Evolutionary conservation across 2,888 invertebrate genomes (phyloP).

Genomic region (Leptinotarsa tumamoca): DNA sequence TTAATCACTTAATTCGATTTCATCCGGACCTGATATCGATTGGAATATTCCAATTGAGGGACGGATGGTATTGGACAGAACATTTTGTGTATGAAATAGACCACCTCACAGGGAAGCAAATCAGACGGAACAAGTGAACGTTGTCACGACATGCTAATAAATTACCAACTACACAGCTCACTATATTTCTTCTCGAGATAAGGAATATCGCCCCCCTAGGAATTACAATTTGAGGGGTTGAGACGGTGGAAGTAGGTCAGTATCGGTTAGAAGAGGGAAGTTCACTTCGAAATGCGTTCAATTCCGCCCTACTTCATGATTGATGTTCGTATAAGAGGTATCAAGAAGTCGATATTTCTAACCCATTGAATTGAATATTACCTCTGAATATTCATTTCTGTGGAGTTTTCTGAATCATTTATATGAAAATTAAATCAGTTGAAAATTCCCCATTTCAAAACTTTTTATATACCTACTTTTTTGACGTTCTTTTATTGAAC

Average conservation of each 20-base stretch:
- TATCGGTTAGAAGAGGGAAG: not conserved
- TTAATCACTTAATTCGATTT: too few relatives aligned
- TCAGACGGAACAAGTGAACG: not conserved
- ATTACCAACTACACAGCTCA: not conserved
- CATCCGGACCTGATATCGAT: not conserved
- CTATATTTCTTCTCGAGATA: slow-evolving; percentile 9
- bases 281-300: not conserved
- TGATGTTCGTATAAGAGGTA: too few relatives aligned
- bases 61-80: not conserved
- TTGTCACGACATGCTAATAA: slow-evolving; percentile 14
- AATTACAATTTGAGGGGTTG: not conserved
- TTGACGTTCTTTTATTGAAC: too few relatives aligned
- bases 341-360: too few relatives aligned
- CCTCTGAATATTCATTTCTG: too few relatives aligned
- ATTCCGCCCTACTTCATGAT: not conserved
- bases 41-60: not conserved
- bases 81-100: not conserved
- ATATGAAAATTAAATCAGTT: too few relatives aligned
- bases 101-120: not conserved
- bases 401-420: too few relatives aligned
- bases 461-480: too few relatives aligned
- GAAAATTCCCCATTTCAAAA: too few relatives aligned
- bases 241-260: not conserved
- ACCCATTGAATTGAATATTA: too few relatives aligned
- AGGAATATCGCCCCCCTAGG: not conserved